Conservation (phyloP, 2,113 vertebrate genomes). For the Phylloscopus trochilus region DNA sequence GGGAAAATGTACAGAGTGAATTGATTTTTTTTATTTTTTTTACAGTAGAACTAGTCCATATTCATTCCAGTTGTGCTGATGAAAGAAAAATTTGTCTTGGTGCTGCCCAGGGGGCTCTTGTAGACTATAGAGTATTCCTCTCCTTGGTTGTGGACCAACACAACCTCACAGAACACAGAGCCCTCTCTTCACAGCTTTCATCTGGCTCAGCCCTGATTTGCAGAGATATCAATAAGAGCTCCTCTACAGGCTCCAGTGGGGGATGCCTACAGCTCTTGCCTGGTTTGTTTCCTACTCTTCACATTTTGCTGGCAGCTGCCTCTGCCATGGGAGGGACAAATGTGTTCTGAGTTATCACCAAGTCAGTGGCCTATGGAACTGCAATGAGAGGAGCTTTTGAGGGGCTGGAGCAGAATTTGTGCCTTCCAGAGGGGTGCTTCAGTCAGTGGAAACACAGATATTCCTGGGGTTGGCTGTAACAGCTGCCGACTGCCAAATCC, state of each 20-base stretch:
- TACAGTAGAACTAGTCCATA: neutral
- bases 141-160: neutral
- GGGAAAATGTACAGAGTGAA: neutral
- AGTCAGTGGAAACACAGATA: neutral
- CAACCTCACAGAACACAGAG: neutral
- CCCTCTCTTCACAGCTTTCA: neutral
- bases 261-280: neutral
- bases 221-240: neutral
- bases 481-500: neutral
- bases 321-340: neutral
- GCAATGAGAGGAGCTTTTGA: neutral
- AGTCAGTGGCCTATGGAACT: neutral
- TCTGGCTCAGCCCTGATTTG: neutral
- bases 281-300: neutral
- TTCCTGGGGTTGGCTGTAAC: neutral
- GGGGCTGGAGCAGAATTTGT: neutral
- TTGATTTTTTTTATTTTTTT: neutral
- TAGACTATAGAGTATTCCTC: neutral
- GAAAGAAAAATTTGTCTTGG: neutral
- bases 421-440: neutral
- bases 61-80: constrained; percentile 5
- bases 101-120: neutral
- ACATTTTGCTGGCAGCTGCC: neutral
- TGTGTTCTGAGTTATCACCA: neutral
- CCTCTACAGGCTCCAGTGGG: neutral